These are phyloP conservation scores for Metellina segmentata DNA, from an alignment of 2,888 invertebrate species.

Conservation along the genomic window DNA sequence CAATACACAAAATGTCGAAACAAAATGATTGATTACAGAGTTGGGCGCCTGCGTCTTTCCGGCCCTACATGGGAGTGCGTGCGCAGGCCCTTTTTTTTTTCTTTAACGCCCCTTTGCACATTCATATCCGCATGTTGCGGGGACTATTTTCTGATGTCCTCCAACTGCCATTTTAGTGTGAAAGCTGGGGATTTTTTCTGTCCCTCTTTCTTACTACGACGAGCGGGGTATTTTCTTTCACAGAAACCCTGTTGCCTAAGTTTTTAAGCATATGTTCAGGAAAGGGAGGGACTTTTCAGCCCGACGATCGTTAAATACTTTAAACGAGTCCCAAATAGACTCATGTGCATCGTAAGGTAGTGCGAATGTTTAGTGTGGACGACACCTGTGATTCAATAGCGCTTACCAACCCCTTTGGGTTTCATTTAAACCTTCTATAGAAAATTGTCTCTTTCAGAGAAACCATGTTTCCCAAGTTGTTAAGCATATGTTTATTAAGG, in stretches of 20 bases:
- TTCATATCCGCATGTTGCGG: constrained; percentile 75
- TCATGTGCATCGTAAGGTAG: too few relatives aligned
- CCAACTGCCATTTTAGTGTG: constrained; percentile 65
- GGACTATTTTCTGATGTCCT: constrained; percentile 72
- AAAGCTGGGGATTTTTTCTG: constrained; percentile 21
- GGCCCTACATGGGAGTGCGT: constrained; percentile 57
- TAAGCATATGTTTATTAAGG: too few relatives aligned
- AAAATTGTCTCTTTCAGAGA: too few relatives aligned
- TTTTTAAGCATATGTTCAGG: not conserved
- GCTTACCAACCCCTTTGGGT: too few relatives aligned
- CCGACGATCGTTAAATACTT: too few relatives aligned
- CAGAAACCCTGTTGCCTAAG: not conserved
- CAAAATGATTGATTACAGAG: constrained; percentile 76
- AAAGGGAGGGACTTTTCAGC: too few relatives aligned
- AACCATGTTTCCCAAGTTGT: too few relatives aligned
- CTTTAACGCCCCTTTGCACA: constrained; percentile 68
- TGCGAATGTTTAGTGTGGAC: too few relatives aligned
- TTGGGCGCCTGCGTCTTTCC: constrained; percentile 75
- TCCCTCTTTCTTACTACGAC: not conserved
- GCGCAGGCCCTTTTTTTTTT: constrained; percentile 59
- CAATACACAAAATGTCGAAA: constrained; percentile 77
- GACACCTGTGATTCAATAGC: too few relatives aligned
- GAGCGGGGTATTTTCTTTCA: not conserved
- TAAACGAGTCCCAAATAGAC: too few relatives aligned
- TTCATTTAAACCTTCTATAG: too few relatives aligned